A percentile compares a stretch with the other conserved stretches of the same genome.
Conservation (phyloP, 2,113 vertebrate species). For the Scolopax mira region DNA sequence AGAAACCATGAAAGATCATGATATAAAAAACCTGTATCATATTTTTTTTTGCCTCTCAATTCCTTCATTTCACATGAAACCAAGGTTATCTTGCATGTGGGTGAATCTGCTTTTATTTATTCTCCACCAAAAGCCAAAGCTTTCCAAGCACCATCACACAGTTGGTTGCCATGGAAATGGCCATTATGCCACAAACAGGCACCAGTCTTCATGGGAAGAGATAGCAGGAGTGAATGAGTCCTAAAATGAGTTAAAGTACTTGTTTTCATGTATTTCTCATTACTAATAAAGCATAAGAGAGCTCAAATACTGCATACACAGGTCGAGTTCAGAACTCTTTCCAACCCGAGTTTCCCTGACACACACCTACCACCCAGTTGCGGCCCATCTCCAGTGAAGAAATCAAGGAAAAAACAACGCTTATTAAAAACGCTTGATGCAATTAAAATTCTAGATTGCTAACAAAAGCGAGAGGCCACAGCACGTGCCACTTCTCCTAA, state of each 20-base stretch:
- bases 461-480: neutral
- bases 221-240: conserved; percentile 3
- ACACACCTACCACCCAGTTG: neutral
- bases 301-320: neutral
- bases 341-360: neutral
- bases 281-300: neutral
- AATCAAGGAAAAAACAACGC: neutral
- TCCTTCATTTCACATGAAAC: neutral
- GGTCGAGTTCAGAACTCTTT: neutral
- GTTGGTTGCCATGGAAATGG: conserved; percentile 56
- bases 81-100: neutral
- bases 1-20: neutral
- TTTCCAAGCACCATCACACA: neutral
- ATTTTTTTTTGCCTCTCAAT: neutral
- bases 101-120: conserved; percentile 47
- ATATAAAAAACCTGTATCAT: neutral
- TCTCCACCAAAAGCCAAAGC: conserved; percentile 5
- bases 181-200: neutral
- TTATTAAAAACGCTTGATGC: conserved; percentile 8
- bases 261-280: neutral
- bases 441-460: conserved; percentile 22
- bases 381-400: neutral
- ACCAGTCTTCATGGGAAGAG: neutral
- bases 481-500: neutral
- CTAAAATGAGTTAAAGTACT: neutral